phyloP scores from a whole-genome alignment of 1,140 invertebrate species.

The Hyposmocoma kahamanoa region DNA sequence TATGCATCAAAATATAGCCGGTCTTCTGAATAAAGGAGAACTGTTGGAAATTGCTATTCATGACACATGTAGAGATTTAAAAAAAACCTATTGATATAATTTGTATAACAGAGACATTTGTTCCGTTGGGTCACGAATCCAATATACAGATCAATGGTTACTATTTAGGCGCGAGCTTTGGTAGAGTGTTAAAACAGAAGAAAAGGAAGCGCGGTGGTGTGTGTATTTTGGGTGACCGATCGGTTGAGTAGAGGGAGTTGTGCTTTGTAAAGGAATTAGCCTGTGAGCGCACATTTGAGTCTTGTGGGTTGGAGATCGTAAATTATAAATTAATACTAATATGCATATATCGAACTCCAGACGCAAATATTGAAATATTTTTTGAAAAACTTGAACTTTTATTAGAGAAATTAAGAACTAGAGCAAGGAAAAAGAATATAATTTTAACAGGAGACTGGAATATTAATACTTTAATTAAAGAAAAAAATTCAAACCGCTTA shows the following conservation, averaged over 20 bases:
- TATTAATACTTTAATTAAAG: neutral
- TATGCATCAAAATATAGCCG: neutral
- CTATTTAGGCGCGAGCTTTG: neutral
- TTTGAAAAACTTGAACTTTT: neutral
- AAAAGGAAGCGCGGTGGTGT: neutral
- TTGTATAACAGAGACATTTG: too few relatives aligned
- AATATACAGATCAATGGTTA: neutral
- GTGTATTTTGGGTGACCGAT: neutral
- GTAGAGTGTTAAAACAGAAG: neutral
- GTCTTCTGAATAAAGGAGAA: neutral
- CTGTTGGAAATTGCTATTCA: neutral
- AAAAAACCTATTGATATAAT: too few relatives aligned
- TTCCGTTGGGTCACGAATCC: too few relatives aligned
- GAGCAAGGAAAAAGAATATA: neutral
- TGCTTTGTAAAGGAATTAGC: neutral
- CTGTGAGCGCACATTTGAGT: neutral
- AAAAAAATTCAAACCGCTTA: too few relatives aligned
- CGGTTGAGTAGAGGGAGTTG: neutral
- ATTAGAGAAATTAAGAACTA: neutral
- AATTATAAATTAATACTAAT: neutral
- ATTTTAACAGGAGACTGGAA: conserved; percentile 1
- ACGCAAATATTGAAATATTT: neutral
- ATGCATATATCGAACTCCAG: neutral
- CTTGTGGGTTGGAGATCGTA: too few relatives aligned
- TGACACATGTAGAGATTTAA: too few relatives aligned